Percentiles rank a stretch among this genome's conserved stretches.
Evolutionary conservation across 1,140 invertebrate species (phyloP).

Genomic region (Drosophila repletoides): DNA sequence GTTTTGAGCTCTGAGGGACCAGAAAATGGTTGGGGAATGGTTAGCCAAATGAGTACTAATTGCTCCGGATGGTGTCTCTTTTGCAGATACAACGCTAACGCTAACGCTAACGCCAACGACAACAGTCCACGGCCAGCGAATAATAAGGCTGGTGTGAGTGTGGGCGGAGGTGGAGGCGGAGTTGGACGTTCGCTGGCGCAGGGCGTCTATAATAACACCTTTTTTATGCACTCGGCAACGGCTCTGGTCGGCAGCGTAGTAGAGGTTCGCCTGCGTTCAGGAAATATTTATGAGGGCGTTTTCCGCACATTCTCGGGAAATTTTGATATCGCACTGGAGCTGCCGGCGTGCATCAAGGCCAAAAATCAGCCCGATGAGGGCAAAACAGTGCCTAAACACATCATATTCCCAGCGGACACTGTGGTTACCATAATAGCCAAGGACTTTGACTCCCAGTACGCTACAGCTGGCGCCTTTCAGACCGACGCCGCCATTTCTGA

Average conservation of each 20-base stretch:
- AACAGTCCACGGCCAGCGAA: slow-evolving; percentile 62
- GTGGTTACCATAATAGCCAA: slow-evolving; percentile 90
- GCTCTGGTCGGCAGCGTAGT: slow-evolving; percentile 91
- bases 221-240: slow-evolving; percentile 93
- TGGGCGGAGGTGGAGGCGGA: slow-evolving; percentile 78
- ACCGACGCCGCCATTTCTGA: slow-evolving; percentile 90
- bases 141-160: slow-evolving; percentile 44
- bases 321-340: slow-evolving; percentile 92
- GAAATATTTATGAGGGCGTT: slow-evolving; percentile 92
- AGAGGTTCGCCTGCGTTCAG: slow-evolving; percentile 91
- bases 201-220: slow-evolving; percentile 93
- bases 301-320: slow-evolving; percentile 93
- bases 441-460: slow-evolving; percentile 94
- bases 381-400: slow-evolving; percentile 87
- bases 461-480: slow-evolving; percentile 91
- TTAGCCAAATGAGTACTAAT: slow-evolving; percentile 15
- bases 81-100: slow-evolving; percentile 66
- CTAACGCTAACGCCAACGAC: too few relatives aligned
- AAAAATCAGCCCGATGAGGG: slow-evolving; percentile 83
- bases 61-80: slow-evolving; percentile 1
- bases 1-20: too few relatives aligned
- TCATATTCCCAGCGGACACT: slow-evolving; percentile 93
- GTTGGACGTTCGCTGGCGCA: slow-evolving; percentile 84
- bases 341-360: slow-evolving; percentile 90
- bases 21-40: neutral